A percentile compares a stretch with the other conserved stretches of the same genome.
Evolutionary conservation across 2,888 invertebrate species (phyloP).

Genomic region (Ligdia adustata): DNA sequence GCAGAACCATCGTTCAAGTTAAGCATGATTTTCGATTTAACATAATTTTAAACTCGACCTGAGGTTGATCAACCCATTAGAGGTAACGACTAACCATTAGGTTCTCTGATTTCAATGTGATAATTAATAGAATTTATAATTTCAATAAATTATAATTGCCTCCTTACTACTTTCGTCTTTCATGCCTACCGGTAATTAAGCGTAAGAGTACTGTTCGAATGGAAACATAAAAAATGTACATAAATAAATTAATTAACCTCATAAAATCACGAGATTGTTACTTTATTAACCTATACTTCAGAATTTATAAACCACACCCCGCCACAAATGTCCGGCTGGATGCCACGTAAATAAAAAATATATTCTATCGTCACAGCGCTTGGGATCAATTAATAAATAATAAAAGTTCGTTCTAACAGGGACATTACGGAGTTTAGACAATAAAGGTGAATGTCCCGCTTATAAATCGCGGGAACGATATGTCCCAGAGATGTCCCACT

Average conservation of each 20-base stretch:
- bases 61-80: neutral
- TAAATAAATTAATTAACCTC: slow-evolving; percentile 36
- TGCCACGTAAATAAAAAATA: slow-evolving; percentile 38
- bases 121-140: slow-evolving; percentile 11
- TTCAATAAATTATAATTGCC: slow-evolving; percentile 15
- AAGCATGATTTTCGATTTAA: no score
- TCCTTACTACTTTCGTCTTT: slow-evolving; percentile 19
- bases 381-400: slow-evolving; percentile 69
- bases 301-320: slow-evolving; percentile 29
- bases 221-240: slow-evolving; percentile 29
- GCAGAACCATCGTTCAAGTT: no score
- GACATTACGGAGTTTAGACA: slow-evolving; percentile 52
- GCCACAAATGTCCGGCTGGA: slow-evolving; percentile 19
- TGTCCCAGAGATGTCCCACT: slow-evolving; percentile 52
- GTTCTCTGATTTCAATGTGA: slow-evolving; percentile 7
- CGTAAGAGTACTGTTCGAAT: slow-evolving; percentile 24
- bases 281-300: slow-evolving; percentile 27
- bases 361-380: slow-evolving; percentile 48
- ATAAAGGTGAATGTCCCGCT: slow-evolving; percentile 46
- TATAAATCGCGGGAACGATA: slow-evolving; percentile 62
- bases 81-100: neutral
- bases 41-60: no score
- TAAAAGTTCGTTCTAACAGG: slow-evolving; percentile 56
- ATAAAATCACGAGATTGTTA: slow-evolving; percentile 28
- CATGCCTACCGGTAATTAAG: slow-evolving; percentile 30